Percentiles rank a stretch among this genome's conserved stretches.
phyloP scores from a whole-genome alignment of 1,140 invertebrate species.

The Trichonephila clavata region DNA sequence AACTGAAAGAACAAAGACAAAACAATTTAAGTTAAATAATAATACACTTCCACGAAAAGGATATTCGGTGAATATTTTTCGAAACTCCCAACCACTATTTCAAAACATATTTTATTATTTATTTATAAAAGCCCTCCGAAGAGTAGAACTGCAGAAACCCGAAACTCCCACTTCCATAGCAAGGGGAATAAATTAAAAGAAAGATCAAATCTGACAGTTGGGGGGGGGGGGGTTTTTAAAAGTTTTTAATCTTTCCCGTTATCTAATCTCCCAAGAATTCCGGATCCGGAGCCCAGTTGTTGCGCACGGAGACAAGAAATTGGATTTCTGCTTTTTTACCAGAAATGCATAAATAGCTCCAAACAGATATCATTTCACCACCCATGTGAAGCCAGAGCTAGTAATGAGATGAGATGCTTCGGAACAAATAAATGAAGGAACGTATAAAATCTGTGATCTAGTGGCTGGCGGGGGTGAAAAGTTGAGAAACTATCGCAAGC shows the following conservation, averaged over 20 bases:
- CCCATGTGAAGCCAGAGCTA: not conserved
- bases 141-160: no score
- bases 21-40: no score
- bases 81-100: no score
- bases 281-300: no score
- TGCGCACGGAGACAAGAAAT: not conserved
- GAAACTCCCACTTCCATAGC: no score
- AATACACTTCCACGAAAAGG: no score
- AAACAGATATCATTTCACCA: not conserved
- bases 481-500: not conserved
- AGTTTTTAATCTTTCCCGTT: conserved; percentile 26
- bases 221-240: not conserved
- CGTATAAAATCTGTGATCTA: conserved; percentile 2
- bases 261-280: not conserved
- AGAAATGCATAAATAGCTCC: conserved; percentile 31
- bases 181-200: not conserved
- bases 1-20: no score
- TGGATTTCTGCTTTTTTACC: conserved; percentile 6
- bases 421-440: conserved; percentile 11
- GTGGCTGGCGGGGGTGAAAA: not conserved
- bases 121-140: no score
- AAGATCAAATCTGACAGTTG: not conserved
- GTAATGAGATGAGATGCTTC: conserved; percentile 28
- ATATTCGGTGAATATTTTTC: no score
- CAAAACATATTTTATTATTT: no score